Conservation (phyloP, 2,113 vertebrate species). For the Serinus canaria region DNA sequence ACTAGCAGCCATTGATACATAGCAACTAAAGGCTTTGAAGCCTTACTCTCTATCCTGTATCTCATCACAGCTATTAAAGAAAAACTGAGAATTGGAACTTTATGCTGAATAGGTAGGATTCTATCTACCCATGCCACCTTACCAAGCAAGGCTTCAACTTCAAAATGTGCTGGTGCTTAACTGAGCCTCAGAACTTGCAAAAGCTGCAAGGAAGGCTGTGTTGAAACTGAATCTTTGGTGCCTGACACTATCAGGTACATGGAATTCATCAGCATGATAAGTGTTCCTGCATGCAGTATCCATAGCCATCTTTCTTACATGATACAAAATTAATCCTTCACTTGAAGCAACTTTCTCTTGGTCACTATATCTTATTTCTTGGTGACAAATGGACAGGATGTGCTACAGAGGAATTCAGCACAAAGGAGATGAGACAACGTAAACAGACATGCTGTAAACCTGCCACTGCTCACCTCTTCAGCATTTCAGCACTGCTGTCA, state of each 20-base stretch:
- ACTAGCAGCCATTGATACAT: not conserved
- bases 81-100: not conserved
- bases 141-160: not conserved
- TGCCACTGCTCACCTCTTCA: not conserved
- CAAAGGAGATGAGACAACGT: not conserved
- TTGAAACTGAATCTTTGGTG: not conserved
- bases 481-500: not conserved
- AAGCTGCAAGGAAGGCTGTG: not conserved
- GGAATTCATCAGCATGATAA: slow-evolving; percentile 57
- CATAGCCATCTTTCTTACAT: not conserved
- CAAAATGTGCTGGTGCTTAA: not conserved
- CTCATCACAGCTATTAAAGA: not conserved
- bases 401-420: not conserved
- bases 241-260: not conserved
- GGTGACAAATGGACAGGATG: slow-evolving; percentile 12
- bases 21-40: not conserved
- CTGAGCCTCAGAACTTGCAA: not conserved
- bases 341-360: not conserved
- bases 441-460: not conserved
- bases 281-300: slow-evolving; percentile 10
- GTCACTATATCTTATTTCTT: slow-evolving; percentile 50
- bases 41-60: not conserved
- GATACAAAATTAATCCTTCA: slow-evolving; percentile 42
- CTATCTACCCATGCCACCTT: not conserved
- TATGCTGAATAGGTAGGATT: not conserved